Percentiles rank a stretch among this genome's conserved stretches.
Evolutionary conservation across 1,140 invertebrate species (phyloP).

Genomic region (Phocides pigmalion): DNA sequence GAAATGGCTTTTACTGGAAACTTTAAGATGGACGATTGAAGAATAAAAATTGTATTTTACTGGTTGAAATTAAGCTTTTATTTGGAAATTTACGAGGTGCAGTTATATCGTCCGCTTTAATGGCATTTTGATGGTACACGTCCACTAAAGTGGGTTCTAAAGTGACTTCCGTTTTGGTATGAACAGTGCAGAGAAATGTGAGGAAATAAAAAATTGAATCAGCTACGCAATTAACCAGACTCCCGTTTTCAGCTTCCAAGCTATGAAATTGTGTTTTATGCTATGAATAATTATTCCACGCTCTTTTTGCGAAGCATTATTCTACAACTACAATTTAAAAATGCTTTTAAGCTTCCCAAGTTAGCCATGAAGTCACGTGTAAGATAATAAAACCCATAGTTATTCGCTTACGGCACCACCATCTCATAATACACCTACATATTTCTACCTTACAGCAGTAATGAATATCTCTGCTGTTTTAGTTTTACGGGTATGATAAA

Average conservation of each 20-base stretch:
- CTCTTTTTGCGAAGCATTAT: too few relatives aligned
- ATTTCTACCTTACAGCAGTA: too few relatives aligned
- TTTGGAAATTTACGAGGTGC: conserved; percentile 61
- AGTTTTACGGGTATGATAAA: too few relatives aligned
- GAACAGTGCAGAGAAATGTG: conserved; percentile 4
- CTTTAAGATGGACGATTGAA: conserved; percentile 64
- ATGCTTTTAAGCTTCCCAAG: too few relatives aligned
- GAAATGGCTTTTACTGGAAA: conserved; percentile 62
- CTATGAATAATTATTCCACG: background rate
- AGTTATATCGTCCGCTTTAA: conserved; percentile 35
- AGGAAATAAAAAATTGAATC: conserved; percentile 11
- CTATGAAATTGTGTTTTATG: conserved; percentile 18
- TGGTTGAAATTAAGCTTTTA: conserved; percentile 70
- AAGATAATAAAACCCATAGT: too few relatives aligned
- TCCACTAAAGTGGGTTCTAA: conserved; percentile 35
- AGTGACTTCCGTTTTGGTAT: conserved; percentile 23
- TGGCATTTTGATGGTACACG: conserved; percentile 34
- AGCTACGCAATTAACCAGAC: background rate
- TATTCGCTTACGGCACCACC: too few relatives aligned
- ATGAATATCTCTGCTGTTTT: too few relatives aligned
- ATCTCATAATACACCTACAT: too few relatives aligned
- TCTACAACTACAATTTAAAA: too few relatives aligned
- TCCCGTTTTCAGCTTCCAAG: background rate
- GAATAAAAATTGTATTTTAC: conserved; percentile 72
- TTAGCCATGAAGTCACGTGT: too few relatives aligned